These are phyloP conservation scores for Octodon degus DNA, from an alignment of 2,113 vertebrate species.

Conservation along the genomic window DNA sequence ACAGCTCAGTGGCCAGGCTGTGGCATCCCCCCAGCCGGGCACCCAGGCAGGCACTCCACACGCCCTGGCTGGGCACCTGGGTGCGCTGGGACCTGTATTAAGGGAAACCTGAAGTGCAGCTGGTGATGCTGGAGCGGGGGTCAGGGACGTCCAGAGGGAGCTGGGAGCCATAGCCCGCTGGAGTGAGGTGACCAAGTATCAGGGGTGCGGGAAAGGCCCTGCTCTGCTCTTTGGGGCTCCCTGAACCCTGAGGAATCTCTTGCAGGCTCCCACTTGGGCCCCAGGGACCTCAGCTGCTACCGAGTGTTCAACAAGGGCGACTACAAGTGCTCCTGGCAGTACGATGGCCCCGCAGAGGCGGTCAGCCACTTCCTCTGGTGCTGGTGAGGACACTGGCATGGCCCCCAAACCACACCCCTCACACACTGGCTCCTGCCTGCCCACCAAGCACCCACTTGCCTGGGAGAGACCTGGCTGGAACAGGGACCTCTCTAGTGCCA, in stretches of 20 bases:
- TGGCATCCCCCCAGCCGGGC: background rate
- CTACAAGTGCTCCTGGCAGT: conserved; percentile 78
- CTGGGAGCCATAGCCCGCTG: too few relatives aligned
- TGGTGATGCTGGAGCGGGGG: too few relatives aligned
- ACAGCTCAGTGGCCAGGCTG: background rate
- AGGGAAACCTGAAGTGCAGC: too few relatives aligned
- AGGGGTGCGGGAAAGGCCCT: background rate
- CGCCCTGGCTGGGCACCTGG: too few relatives aligned
- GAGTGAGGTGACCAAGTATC: background rate
- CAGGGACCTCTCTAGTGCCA: background rate
- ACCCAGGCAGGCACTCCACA: background rate
- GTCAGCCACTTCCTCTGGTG: conserved; percentile 80
- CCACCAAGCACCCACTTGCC: background rate
- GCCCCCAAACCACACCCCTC: background rate
- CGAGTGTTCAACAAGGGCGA: background rate
- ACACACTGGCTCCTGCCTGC: background rate
- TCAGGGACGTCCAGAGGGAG: too few relatives aligned
- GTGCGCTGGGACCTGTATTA: too few relatives aligned
- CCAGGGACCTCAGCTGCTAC: conserved; percentile 81
- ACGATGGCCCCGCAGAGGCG: background rate
- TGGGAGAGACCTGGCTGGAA: background rate
- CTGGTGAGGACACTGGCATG: conserved; percentile 75
- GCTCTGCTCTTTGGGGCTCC: background rate
- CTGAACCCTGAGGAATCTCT: background rate
- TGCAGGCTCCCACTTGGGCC: background rate